Percentiles rank a stretch among this genome's conserved stretches.
phyloP scores from a whole-genome alignment of 2,888 invertebrate genomes.

The Fabriciana adippe region DNA sequence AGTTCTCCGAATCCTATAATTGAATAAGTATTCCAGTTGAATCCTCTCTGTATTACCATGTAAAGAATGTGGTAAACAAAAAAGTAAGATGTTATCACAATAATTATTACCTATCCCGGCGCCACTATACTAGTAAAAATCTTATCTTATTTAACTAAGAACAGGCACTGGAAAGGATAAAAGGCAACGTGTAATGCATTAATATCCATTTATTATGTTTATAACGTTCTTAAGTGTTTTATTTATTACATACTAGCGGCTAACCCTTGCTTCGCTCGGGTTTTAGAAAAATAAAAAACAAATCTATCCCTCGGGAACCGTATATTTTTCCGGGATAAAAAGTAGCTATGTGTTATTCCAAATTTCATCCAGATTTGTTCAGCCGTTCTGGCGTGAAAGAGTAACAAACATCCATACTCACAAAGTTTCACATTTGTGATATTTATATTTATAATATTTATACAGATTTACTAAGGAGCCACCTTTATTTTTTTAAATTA shows the following conservation, averaged over 20 bases:
- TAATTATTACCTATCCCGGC: constrained; percentile 29
- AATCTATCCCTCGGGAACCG: no score
- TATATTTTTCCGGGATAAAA: no score
- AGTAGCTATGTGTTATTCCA: no score
- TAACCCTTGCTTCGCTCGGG: no score
- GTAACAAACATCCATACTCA: no score
- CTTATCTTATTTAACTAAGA: constrained; percentile 8
- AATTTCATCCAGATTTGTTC: no score
- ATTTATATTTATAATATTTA: no score
- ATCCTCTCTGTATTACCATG: constrained; percentile 6
- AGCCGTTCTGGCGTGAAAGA: no score
- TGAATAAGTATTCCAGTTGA: not conserved
- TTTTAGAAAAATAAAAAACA: no score
- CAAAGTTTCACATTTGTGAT: no score
- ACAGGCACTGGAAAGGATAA: not conserved
- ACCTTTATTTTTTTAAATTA: no score
- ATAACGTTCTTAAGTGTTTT: not conserved
- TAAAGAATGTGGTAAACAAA: constrained; percentile 21
- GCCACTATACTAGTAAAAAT: constrained; percentile 22
- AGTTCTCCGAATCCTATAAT: constrained; percentile 4
- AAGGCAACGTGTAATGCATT: constrained; percentile 1
- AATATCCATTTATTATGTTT: not conserved
- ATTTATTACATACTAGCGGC: not conserved
- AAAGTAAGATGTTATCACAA: constrained; percentile 28
- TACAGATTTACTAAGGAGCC: no score